These are phyloP conservation scores for Sarcophaga variegata DNA, from an alignment of 2,888 invertebrate genomes.

Conservation along the genomic window DNA sequence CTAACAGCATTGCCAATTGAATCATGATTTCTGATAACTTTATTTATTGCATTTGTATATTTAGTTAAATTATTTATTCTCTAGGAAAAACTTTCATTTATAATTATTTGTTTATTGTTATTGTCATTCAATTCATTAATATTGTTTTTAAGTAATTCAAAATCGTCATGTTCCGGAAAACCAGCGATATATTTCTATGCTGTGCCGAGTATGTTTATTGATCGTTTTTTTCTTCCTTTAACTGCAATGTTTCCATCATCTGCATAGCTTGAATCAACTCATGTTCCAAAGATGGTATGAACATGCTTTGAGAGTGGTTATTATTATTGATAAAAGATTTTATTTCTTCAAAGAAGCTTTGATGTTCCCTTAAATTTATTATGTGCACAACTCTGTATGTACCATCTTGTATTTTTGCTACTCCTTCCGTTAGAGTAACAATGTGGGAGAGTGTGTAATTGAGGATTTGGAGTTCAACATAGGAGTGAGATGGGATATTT, in stretches of 20 bases:
- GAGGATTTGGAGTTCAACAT: too few relatives aligned
- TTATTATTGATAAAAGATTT: too few relatives aligned
- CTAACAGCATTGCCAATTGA: too few relatives aligned
- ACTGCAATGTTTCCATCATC: constrained; percentile 2
- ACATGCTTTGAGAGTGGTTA: too few relatives aligned
- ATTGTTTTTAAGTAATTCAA: neutral
- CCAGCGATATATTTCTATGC: constrained; percentile 20
- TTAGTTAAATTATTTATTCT: constrained; percentile 16
- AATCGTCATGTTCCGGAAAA: neutral
- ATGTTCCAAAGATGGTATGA: neutral
- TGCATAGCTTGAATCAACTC: constrained; percentile 55
- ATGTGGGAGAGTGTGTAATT: too few relatives aligned
- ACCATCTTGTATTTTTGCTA: too few relatives aligned
- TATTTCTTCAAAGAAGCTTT: too few relatives aligned
- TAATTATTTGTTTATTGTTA: constrained; percentile 18
- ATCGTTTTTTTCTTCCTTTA: neutral
- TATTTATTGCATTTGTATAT: neutral
- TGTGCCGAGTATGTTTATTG: constrained; percentile 28
- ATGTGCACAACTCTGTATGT: too few relatives aligned
- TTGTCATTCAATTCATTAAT: neutral
- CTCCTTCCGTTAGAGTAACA: too few relatives aligned
- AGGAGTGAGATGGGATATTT: too few relatives aligned
- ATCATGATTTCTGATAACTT: too few relatives aligned
- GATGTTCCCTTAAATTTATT: too few relatives aligned
- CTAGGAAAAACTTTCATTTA: constrained; percentile 2